Evolutionary conservation across 1,140 invertebrate genomes (phyloP).

Genomic region (Scaptomyza pallida): DNA sequence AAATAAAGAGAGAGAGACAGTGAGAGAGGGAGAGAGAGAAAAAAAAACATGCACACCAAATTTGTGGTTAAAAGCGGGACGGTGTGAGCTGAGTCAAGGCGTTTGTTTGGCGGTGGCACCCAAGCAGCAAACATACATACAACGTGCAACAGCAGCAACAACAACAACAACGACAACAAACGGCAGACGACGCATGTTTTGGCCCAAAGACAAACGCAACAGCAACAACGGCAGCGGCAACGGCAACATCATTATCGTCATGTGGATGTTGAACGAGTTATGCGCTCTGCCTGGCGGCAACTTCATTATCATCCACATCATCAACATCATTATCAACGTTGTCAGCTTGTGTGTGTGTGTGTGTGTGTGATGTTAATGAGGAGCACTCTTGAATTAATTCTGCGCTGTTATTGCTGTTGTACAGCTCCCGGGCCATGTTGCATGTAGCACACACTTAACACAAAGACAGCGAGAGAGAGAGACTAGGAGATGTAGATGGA

Average conservation of each 20-base stretch:
- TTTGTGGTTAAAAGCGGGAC: constrained; percentile 10
- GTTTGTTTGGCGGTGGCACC: constrained; percentile 4
- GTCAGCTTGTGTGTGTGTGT: no score
- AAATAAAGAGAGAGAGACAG: background rate
- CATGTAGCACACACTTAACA: constrained; percentile 22
- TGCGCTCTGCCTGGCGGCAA: constrained; percentile 19
- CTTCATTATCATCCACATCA: constrained; percentile 15
- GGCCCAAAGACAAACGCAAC: constrained; percentile 38
- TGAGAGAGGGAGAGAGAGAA: constrained; percentile 4
- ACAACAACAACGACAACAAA: constrained; percentile 4
- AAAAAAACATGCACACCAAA: constrained; percentile 19
- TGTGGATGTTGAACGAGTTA: constrained; percentile 44
- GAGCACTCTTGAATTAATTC: constrained; percentile 50
- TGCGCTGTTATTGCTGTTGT: constrained; percentile 30
- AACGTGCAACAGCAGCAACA: constrained; percentile 20
- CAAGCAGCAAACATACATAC: constrained; percentile 16
- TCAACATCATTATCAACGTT: constrained; percentile 5
- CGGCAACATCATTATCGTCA: constrained; percentile 19
- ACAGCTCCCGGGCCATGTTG: constrained; percentile 37
- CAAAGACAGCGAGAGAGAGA: background rate
- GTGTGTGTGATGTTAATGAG: constrained; percentile 51
- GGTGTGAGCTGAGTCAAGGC: no score
- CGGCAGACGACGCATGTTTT: constrained; percentile 51
- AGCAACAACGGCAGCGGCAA: constrained; percentile 3
- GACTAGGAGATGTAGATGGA: background rate